These are phyloP conservation scores for Beris morrisii DNA, from an alignment of 2,888 invertebrate genomes.

Conservation along the genomic window DNA sequence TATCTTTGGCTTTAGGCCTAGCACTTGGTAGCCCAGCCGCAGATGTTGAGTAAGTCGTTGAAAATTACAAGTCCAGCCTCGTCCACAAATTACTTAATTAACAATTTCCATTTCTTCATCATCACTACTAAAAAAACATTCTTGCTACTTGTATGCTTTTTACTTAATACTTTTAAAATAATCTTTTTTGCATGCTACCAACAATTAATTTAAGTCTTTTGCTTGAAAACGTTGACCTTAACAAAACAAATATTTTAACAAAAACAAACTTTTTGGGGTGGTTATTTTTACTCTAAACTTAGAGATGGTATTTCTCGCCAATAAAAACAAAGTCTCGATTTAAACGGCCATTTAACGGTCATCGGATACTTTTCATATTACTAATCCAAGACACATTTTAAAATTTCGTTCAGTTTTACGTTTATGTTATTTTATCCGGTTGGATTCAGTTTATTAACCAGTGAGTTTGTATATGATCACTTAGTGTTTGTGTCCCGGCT, in stretches of 20 bases:
- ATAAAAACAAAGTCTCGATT: too few species aligned
- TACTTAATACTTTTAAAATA: background rate
- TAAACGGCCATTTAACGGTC: too few species aligned
- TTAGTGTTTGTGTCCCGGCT: slow-evolving; percentile 30
- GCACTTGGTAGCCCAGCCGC: slow-evolving; percentile 9
- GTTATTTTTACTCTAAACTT: slow-evolving; percentile 10
- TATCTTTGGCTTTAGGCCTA: slow-evolving; percentile 9
- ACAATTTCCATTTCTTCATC: background rate
- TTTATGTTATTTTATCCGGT: background rate
- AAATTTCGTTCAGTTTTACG: slow-evolving; percentile 4
- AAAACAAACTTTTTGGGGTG: slow-evolving; percentile 35
- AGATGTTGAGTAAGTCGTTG: slow-evolving; percentile 27
- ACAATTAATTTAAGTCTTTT: slow-evolving; percentile 3
- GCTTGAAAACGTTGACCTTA: slow-evolving; percentile 4
- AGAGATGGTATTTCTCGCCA: too few species aligned
- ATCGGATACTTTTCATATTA: slow-evolving; percentile 1
- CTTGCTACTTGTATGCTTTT: slow-evolving; percentile 14
- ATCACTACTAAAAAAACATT: background rate
- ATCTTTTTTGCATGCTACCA: background rate
- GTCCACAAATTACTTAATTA: slow-evolving; percentile 1
- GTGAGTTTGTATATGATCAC: slow-evolving; percentile 6
- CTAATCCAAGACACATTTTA: slow-evolving; percentile 12
- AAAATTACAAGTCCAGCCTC: slow-evolving; percentile 12
- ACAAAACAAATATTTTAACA: background rate
- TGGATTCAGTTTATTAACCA: background rate